Evolutionary conservation across 2,888 invertebrate genomes (phyloP), one percentile per base, ranked within the genome.

Genomic region (Pyrrhia umbra): DNA sequence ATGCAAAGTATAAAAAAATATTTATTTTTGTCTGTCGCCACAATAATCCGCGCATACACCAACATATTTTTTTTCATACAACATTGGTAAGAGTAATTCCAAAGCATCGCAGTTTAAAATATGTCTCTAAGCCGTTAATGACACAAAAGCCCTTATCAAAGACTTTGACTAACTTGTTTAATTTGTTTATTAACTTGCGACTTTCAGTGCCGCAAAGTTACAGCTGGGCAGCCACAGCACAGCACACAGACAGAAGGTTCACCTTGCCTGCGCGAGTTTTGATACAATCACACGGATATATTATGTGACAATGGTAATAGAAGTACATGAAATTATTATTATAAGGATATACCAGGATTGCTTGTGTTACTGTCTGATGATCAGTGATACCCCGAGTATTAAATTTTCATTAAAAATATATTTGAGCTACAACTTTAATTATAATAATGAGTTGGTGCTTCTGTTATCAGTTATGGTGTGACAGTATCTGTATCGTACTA

Each of bases 161-260:
- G 63, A 57, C 68, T 63, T 68, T 71, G 49, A 52, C 74, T 61
- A 80, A 80, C 73, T 79, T 76, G 66, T 77, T 71, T 83, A 81
- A 84, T 84, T 81, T 79, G 73, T 84, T 82, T 82, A 78, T 72
- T 68, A 76, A 81, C 77, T 83, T 77, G 74, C 75, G 42, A 62
- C 63, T 57, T 51, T 25, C 50, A 69, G 50, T 45, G 42, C 57
- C 57, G 25, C 30, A 40, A 60, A 70, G 75, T 60, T 49, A 60
- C 59, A 55, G 37, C 34, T 18, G 13, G 6, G 2, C 18, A 6
- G 2, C n/a, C 30, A 45, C 2, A 21, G 2, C 16, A 27, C 5
- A 25, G 1, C 0, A 13, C 6, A 20, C 0, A 0, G 2, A 18
- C 47, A 69, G 49, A 69, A 57, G 37, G 27, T 43, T 20, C 2